phyloP scores from a whole-genome alignment of 2,888 invertebrate genomes.

The Lasioglossum calceatum region DNA sequence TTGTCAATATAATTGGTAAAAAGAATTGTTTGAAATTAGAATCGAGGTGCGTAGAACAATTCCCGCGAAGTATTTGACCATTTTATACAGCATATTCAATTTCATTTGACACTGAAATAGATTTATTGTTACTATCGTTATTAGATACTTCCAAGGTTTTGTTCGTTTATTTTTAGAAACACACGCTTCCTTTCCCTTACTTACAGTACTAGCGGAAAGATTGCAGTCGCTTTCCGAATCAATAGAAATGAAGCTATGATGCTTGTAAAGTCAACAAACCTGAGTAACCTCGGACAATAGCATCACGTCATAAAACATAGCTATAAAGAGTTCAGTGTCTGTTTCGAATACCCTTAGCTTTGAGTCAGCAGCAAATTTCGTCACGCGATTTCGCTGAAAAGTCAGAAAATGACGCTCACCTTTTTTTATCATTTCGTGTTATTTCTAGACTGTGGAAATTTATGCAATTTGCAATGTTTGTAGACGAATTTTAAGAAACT shows the following conservation, averaged over 20 bases:
- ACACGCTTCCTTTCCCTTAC: not conserved
- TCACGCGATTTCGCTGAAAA: not conserved
- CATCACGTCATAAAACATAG: not conserved
- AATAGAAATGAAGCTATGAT: not conserved
- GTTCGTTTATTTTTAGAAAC: not conserved
- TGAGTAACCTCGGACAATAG: not conserved
- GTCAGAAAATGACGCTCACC: not conserved
- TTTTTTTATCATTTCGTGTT: not conserved
- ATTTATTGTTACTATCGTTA: not conserved
- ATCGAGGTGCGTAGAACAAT: too few species aligned
- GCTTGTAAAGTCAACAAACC: not conserved
- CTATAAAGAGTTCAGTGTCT: not conserved
- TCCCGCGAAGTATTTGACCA: not conserved
- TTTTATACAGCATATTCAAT: not conserved
- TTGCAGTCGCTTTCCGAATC: not conserved
- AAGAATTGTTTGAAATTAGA: not conserved
- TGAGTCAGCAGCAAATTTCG: not conserved
- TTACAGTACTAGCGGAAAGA: not conserved
- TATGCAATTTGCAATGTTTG: too few species aligned
- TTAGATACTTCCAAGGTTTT: not conserved
- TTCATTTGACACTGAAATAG: not conserved
- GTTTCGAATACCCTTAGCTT: not conserved
- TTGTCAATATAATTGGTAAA: not conserved
- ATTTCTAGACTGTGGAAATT: not conserved
- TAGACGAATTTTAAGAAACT: not conserved